Percentiles rank a stretch among this genome's conserved stretches.
Conservation (phyloP, 2,797 vertebrate species). For the Cirrhinus mrigala region DNA sequence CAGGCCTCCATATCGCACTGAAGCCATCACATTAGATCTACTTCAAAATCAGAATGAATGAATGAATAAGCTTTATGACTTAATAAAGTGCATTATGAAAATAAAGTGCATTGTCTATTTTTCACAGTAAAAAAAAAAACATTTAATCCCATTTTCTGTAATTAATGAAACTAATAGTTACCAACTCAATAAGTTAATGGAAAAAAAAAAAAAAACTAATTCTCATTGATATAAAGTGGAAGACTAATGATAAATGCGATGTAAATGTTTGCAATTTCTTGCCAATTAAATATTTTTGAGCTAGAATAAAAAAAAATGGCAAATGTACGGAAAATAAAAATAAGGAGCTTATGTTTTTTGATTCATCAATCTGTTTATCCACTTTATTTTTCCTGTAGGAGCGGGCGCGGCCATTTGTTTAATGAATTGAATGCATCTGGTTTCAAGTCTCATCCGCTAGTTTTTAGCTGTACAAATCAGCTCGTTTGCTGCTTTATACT, state of each 20-base stretch:
- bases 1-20: background rate
- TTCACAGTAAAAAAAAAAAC: background rate
- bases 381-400: too few species aligned
- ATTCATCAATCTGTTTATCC: background rate
- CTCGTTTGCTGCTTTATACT: too few species aligned
- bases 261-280: too few species aligned
- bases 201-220: background rate
- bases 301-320: background rate
- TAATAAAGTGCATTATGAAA: background rate
- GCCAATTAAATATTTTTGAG: background rate
- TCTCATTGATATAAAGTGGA: background rate
- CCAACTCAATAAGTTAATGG: background rate
- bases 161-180: background rate
- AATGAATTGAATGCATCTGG: too few species aligned
- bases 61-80: too few species aligned
- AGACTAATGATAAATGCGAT: too few species aligned
- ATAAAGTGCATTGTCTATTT: background rate
- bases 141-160: background rate
- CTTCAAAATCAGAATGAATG: too few species aligned
- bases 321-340: constrained; percentile 90
- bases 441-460: too few species aligned
- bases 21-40: too few species aligned
- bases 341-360: constrained; percentile 97
- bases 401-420: too few species aligned
- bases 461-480: too few species aligned